Conservation (phyloP, 2,888 invertebrate species). For the Gastracanthus pulcherrimus region DNA sequence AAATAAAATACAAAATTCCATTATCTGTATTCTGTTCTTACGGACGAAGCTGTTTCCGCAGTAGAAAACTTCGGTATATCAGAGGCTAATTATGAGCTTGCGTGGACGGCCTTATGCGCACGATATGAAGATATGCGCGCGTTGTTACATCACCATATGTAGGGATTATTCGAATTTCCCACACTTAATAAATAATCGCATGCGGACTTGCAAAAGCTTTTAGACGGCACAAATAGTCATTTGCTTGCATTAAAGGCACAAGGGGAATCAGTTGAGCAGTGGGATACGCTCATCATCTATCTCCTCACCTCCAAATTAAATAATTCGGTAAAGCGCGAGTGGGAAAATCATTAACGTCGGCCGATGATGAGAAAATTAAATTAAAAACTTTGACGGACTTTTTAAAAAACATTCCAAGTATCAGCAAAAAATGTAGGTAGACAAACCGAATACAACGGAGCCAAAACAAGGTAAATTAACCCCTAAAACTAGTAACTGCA, state of each 20-base stretch:
- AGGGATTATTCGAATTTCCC: background rate
- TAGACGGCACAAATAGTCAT: conserved; percentile 18
- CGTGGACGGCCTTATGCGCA: background rate
- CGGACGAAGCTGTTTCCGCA: background rate
- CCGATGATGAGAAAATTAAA: too few species aligned
- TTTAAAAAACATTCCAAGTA: too few species aligned
- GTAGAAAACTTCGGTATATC: background rate
- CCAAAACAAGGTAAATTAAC: too few species aligned
- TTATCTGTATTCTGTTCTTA: background rate
- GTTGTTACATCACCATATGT: background rate
- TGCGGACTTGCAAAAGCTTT: background rate
- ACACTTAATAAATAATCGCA: background rate
- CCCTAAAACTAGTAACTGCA: too few species aligned
- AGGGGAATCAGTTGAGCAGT: background rate
- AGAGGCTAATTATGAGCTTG: background rate
- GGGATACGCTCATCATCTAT: conserved; percentile 26
- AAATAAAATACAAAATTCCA: conserved; percentile 14
- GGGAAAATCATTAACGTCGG: too few species aligned
- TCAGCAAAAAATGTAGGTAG: too few species aligned
- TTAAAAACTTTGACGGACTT: too few species aligned
- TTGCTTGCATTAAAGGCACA: conserved; percentile 10
- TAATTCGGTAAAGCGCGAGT: background rate
- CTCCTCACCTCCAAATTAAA: background rate
- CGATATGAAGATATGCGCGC: conserved; percentile 8
- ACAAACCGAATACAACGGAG: too few species aligned